phyloP scores from a whole-genome alignment of 1,140 invertebrate species.

The Lasaia peninsularis region DNA sequence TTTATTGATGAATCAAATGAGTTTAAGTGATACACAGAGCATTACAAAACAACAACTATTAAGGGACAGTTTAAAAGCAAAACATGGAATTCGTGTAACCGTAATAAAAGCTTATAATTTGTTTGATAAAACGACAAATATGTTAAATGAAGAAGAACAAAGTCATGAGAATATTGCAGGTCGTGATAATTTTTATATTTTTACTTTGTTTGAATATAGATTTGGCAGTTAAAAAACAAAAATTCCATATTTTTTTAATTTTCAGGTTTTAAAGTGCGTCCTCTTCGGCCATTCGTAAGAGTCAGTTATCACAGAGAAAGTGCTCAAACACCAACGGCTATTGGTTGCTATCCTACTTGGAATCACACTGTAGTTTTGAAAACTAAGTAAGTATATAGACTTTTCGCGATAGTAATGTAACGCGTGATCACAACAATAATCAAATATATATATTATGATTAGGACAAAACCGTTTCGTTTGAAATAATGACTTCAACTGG shows the following conservation, averaged over 20 bases:
- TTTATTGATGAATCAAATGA: constrained; percentile 38
- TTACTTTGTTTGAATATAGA: not conserved
- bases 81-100: constrained; percentile 52
- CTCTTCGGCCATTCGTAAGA: constrained; percentile 48
- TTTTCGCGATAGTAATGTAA: no score
- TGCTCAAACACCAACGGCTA: constrained; percentile 39
- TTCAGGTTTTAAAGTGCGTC: constrained; percentile 53
- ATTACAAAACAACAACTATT: constrained; percentile 40
- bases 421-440: no score
- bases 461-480: no score
- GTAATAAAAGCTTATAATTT: constrained; percentile 54
- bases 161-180: constrained; percentile 49
- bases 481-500: no score
- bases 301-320: constrained; percentile 40
- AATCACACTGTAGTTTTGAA: constrained; percentile 54
- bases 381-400: constrained; percentile 35
- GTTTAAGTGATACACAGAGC: constrained; percentile 30
- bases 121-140: constrained; percentile 34
- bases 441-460: no score
- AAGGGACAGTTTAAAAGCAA: constrained; percentile 35
- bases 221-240: not conserved
- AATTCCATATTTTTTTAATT: not conserved
- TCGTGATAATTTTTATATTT: constrained; percentile 21
- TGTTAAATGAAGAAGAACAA: constrained; percentile 35
- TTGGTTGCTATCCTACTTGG: constrained; percentile 62